Evolutionary conservation across 2,888 invertebrate genomes (phyloP).

Genomic region (Sphaerophoria rueppellii): DNA sequence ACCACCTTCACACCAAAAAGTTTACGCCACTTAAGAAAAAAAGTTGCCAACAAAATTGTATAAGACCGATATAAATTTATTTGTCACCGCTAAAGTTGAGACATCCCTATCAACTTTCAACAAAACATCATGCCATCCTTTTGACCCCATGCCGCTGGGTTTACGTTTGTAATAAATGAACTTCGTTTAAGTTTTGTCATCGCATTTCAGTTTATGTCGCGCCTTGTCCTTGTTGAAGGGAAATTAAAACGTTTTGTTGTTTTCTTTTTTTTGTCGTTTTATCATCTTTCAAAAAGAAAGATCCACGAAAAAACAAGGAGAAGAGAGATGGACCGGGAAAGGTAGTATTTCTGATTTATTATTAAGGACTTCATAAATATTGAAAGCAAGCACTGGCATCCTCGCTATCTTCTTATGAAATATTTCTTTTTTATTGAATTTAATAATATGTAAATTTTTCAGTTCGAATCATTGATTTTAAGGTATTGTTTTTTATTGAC

Average conservation of each 20-base stretch:
- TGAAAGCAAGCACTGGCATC: not conserved
- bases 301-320: not conserved
- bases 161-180: constrained; percentile 24
- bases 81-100: constrained; percentile 10
- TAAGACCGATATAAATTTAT: constrained; percentile 25
- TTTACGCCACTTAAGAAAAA: not conserved
- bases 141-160: no score
- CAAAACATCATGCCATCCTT: not conserved
- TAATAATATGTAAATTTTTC: constrained; percentile 69
- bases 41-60: constrained; percentile 1
- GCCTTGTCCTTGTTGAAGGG: not conserved
- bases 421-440: constrained; percentile 63
- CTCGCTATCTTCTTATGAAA: constrained; percentile 1
- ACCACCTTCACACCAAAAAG: no score
- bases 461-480: constrained; percentile 50
- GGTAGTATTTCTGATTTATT: constrained; percentile 28
- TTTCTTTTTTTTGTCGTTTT: no score
- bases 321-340: not conserved
- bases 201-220: not conserved
- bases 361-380: constrained; percentile 50
- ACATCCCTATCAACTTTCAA: not conserved
- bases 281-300: not conserved
- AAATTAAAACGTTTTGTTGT: constrained; percentile 11
- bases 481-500: not conserved
- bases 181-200: constrained; percentile 39